Evolutionary conservation across 1,140 invertebrate genomes (phyloP), one percentile per base, ranked within the genome.

Genomic region (Centruroides vittatus): DNA sequence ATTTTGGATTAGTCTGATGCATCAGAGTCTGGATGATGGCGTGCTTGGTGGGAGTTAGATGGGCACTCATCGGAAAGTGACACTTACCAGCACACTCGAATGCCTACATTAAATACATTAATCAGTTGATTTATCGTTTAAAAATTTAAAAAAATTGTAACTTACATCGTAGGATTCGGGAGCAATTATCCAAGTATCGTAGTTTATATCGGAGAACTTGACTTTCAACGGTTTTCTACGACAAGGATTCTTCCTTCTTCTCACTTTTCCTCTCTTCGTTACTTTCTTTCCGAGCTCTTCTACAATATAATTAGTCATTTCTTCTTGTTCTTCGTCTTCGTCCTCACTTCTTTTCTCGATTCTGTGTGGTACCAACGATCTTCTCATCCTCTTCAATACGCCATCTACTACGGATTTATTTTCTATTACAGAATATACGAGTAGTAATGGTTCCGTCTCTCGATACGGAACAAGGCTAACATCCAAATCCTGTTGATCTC

Each of bases 131-230:
- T 35, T 61, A 4, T 35, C n/a, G 2, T 1, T 58, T 61, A 64
- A 57, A 61, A 53, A 55, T 46, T 58, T 5, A 57, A 54, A 9
- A 3, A 52, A 50, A 49, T 11, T 36, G 49, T 8, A 55, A 62
- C 68, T 69, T 61, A 78, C 78, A 65, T 83, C 79, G 71, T 93
- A 96, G 8, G 90, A 90, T 68, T 91, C 88, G 3, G 91, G 91
- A 7, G 91, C 89, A 58, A 95, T 93, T 56, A 95, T 93, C 90
- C 90, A 95, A 73, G 93, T 88, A 71, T 89, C 88, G 94, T 96
- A 99, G 35, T 93, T 93, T 11, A 99, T 92, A 67, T 95, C 89
- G 5, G 77, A 81, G 73, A 99, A 98, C 74, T 97, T 89, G 23
- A 99, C 93, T 75, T 91, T 93, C 60, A 98, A 81, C 49, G 83